Evolutionary conservation across 2,113 vertebrate species (phyloP), one percentile per base, ranked within the genome.

Genomic region (Eulacestoma nigropectus): DNA sequence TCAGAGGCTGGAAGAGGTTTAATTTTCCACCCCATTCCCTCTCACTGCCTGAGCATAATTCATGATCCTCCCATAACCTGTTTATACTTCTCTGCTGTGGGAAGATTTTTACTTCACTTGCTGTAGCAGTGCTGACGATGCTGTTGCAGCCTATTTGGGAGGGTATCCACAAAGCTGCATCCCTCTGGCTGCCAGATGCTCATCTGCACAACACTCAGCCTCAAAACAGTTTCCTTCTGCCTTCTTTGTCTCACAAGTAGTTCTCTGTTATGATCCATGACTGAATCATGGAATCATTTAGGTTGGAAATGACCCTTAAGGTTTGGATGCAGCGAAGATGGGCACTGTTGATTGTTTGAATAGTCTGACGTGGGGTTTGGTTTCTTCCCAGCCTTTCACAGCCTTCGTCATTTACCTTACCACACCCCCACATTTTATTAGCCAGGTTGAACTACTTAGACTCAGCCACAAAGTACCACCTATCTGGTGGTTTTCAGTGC

Each of bases 291-390:
- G 68, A 52, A 42, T 17, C 7, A 50, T 33, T 77, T 56, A 37
- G 32, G 7, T 11, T 90, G 64, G 64, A 77, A 90, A 62, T 50
- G 41, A 56, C 41, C 22, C 35, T 63, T 37, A 55, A 69, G 55
- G 13, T 49, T 4, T 47, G 30, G 10, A 77, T 63, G 30, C 7
- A 37, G 30, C 20, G n/a, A 74, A 76, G 46, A 49, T 10, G 27
- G 69, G n/a, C 12, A 22, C 39, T 68, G 18, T 27, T 78, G 2
- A 13, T 84, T 56, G 26, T 84, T 92, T 70, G 33, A 39, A 17
- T 4, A 18, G 18, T 25, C 60, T 41, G 42, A 72, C 19, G 23
- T 0, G 1, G 22, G 13, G 15, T 60, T 70, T 59, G 6, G 15
- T 60, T 81, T 86, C 53, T 53, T 75, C 39, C 16, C n/a, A 85